Conservation (phyloP, 1,140 invertebrate species). For the Oppia nitens region DNA sequence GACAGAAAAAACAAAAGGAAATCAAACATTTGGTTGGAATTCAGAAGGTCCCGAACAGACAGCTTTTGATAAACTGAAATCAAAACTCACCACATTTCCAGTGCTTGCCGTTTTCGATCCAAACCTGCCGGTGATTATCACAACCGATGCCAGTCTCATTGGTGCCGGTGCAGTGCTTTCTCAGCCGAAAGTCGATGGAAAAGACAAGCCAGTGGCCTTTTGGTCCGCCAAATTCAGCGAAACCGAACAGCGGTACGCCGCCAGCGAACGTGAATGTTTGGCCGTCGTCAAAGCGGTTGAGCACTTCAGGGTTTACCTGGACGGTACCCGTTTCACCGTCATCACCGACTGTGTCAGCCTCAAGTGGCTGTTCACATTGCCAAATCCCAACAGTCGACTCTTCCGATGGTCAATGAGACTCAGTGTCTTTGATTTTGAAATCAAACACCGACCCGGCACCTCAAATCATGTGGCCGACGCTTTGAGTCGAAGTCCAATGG, state of each 20-base stretch:
- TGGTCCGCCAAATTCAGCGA: slow-evolving; percentile 21
- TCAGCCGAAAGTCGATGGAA: slow-evolving; percentile 6
- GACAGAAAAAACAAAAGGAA: slow-evolving; percentile 21
- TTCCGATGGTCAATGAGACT: slow-evolving; percentile 10
- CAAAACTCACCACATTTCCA: slow-evolving; percentile 2
- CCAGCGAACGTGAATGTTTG: slow-evolving; percentile 34
- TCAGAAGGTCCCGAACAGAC: slow-evolving; percentile 10
- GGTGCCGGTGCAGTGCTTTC: slow-evolving; percentile 18
- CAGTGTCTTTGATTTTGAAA: slow-evolving; percentile 9
- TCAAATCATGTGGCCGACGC: slow-evolving; percentile 13
- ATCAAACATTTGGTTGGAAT: slow-evolving; percentile 17
- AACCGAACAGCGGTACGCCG: slow-evolving; percentile 31
- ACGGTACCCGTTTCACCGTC: slow-evolving; percentile 32
- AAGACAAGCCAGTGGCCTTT: slow-evolving; percentile 1
- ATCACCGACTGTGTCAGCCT: slow-evolving; percentile 35
- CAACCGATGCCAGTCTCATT: slow-evolving; percentile 14
- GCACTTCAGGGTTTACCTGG: slow-evolving; percentile 34
- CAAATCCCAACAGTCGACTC: slow-evolving; percentile 9
- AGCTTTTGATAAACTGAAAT: slow-evolving; percentile 18
- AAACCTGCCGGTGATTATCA: neutral
- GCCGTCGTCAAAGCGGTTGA: slow-evolving; percentile 33
- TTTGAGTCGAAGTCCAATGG: slow-evolving; percentile 12
- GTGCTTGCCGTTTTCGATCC: slow-evolving; percentile 12
- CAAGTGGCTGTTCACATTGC: slow-evolving; percentile 11
- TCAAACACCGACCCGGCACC: slow-evolving; percentile 2